A percentile compares a stretch with the other conserved stretches of the same genome.
Evolutionary conservation across 35 echinoderm and acorn worm genomes (phyloP).

Genomic region (Eucidaris tribuloides): DNA sequence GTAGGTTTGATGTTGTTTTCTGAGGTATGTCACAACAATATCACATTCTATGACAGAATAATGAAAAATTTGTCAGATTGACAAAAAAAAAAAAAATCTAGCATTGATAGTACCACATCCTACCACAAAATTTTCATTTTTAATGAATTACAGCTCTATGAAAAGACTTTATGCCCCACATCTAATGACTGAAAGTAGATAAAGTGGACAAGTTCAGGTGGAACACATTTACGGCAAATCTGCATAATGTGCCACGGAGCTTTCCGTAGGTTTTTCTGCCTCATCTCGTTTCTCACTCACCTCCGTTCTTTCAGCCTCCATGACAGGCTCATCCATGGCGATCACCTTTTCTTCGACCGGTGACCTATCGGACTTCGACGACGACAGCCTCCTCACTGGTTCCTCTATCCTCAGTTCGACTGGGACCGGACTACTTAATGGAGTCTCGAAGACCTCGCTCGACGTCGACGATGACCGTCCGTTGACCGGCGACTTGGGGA

Average conservation of each 20-base stretch:
- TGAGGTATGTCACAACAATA: no score
- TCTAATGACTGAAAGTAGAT: no score
- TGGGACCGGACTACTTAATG: neutral
- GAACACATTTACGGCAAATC: no score
- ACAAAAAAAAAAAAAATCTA: neutral
- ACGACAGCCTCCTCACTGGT: neutral
- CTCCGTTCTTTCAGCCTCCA: conserved; percentile 5
- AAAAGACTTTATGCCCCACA: no score
- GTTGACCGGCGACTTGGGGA: neutral
- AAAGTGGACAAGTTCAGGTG: no score
- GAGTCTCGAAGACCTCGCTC: neutral
- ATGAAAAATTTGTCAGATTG: no score
- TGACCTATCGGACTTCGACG: neutral
- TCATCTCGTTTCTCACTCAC: neutral
- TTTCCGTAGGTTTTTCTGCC: no score
- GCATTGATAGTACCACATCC: neutral
- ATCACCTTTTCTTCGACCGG: neutral
- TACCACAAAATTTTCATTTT: neutral
- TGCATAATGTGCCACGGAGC: no score
- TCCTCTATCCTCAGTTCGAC: conserved; percentile 10
- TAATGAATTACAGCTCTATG: neutral
- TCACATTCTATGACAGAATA: no score
- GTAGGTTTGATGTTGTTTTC: no score
- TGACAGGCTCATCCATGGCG: neutral
- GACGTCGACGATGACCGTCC: conserved; percentile 23